phyloP scores from a whole-genome alignment of 2,113 vertebrate species.

The Aegithalos caudatus region DNA sequence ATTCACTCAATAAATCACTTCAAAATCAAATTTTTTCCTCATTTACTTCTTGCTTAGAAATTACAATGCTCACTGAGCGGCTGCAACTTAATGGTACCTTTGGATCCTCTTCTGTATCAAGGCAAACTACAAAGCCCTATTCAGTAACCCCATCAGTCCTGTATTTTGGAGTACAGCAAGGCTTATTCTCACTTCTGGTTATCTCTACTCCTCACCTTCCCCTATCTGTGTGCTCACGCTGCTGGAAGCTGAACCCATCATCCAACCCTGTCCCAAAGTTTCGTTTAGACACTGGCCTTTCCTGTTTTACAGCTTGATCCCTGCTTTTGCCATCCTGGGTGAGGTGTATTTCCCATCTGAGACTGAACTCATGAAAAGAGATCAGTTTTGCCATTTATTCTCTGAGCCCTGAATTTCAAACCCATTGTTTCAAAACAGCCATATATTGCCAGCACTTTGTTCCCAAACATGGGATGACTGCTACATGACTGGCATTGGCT shows the following conservation, averaged over 20 bases:
- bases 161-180: background rate
- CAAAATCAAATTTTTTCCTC: background rate
- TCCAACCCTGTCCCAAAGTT: background rate
- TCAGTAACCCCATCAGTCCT: background rate
- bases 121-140: background rate
- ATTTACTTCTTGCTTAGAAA: background rate
- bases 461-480: background rate
- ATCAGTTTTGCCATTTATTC: background rate
- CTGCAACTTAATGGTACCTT: rapidly evolving
- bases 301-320: background rate
- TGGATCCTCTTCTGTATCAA: background rate
- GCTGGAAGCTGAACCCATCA: background rate
- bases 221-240: background rate
- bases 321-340: background rate
- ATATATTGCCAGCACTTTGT: background rate
- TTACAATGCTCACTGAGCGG: background rate
- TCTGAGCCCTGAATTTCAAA: background rate
- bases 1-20: background rate
- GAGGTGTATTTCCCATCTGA: background rate
- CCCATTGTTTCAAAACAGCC: background rate
- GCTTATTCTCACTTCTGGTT: background rate
- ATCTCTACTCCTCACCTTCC: background rate
- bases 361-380: background rate
- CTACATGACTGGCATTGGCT: background rate
- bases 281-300: background rate